A percentile compares a stretch with the other conserved stretches of the same genome.
Conservation (phyloP, 2,888 invertebrate species). For the Vannuccia rotundouncinata region DNA sequence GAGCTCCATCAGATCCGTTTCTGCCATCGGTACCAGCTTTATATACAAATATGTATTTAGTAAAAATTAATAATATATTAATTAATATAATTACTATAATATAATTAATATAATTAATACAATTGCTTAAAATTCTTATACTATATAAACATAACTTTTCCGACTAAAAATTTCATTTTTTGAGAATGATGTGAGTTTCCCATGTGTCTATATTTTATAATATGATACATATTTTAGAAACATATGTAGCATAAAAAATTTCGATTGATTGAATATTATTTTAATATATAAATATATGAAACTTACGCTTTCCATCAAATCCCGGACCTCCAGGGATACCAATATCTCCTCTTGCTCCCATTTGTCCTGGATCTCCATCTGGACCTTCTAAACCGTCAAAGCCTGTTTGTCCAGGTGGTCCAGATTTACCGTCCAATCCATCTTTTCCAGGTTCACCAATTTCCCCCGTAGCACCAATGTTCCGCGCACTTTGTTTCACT, state of each 20-base stretch:
- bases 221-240: too few relatives aligned
- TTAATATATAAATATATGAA: too few relatives aligned
- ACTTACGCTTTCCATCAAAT: background rate
- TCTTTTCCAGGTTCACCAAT: slow-evolving; percentile 11
- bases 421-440: background rate
- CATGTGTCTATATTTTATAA: too few relatives aligned
- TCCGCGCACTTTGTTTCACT: background rate
- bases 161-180: too few relatives aligned
- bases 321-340: slow-evolving; percentile 15
- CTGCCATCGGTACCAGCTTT: background rate
- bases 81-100: too few relatives aligned
- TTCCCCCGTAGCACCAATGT: background rate
- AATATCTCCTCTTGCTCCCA: background rate
- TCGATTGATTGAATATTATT: too few relatives aligned
- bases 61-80: background rate
- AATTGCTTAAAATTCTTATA: too few relatives aligned
- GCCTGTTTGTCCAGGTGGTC: slow-evolving; percentile 32
- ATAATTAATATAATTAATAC: background rate
- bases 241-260: too few relatives aligned
- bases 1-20: background rate
- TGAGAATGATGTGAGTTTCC: too few relatives aligned
- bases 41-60: too few relatives aligned
- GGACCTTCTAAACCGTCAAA: background rate
- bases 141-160: too few relatives aligned
- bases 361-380: slow-evolving; percentile 19